phyloP scores from a whole-genome alignment of 1,140 invertebrate genomes.

The Hermetia illucens region DNA sequence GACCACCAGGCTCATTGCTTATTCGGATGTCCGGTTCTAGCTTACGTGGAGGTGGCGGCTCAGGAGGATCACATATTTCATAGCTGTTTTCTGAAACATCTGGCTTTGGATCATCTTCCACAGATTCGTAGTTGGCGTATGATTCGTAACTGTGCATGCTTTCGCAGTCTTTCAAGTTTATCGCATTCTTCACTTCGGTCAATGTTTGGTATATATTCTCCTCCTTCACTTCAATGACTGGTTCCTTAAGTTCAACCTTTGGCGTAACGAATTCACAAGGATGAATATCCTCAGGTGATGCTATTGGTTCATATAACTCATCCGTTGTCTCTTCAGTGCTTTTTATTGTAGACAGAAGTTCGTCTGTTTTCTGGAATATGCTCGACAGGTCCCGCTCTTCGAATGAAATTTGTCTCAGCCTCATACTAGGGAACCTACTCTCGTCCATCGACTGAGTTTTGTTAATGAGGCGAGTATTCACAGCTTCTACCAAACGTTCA shows the following conservation, averaged over 20 bases:
- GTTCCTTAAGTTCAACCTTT: too few relatives aligned
- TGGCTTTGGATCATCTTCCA: conserved; percentile 13
- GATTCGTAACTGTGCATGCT: conserved; percentile 7
- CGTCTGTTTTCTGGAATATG: conserved; percentile 22
- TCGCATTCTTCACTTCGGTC: conserved; percentile 11
- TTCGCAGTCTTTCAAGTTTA: not conserved
- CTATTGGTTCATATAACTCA: conserved; percentile 23
- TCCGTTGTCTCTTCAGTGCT: conserved; percentile 8
- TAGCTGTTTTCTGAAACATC: conserved; percentile 16
- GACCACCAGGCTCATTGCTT: too few relatives aligned
- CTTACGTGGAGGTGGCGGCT: conserved; percentile 8
- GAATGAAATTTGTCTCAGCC: not conserved
- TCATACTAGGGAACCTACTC: not conserved
- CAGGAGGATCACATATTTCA: conserved; percentile 19
- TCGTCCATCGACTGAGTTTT: conserved; percentile 24
- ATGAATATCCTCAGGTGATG: too few relatives aligned
- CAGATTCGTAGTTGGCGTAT: conserved; percentile 23
- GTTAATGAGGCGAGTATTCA: conserved; percentile 3
- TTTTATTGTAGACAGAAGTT: not conserved
- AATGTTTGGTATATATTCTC: conserved; percentile 25
- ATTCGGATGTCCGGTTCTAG: not conserved
- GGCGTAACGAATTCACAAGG: too few relatives aligned
- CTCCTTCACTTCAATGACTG: too few relatives aligned
- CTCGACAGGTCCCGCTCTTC: conserved; percentile 22
- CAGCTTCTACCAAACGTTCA: not conserved